A percentile compares a stretch with the other conserved stretches of the same genome.
These are phyloP conservation scores for Notiomystis cincta DNA, from an alignment of 2,113 vertebrate genomes.

Conservation along the genomic window DNA sequence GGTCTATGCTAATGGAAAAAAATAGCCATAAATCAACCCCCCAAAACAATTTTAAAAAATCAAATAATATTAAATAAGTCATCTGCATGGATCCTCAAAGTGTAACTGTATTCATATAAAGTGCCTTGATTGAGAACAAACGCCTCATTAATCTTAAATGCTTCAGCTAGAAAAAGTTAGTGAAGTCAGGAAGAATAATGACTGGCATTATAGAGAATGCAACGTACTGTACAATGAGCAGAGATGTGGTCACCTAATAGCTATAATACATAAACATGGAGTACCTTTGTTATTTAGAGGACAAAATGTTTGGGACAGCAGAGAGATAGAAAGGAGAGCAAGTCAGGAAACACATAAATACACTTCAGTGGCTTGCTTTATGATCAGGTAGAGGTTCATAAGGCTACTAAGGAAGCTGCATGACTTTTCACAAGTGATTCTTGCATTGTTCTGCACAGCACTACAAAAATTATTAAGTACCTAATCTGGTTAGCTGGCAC, in stretches of 20 bases:
- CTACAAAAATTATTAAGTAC: neutral
- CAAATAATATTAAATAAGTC: slow-evolving; percentile 11
- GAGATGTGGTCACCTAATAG: neutral
- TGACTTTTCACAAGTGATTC: neutral
- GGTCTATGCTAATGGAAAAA: neutral
- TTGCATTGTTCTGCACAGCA: neutral
- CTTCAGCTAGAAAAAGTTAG: slow-evolving; percentile 39
- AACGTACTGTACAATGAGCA: neutral
- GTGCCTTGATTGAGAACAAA: slow-evolving; percentile 68
- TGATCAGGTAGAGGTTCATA: neutral
- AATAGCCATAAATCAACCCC: neutral
- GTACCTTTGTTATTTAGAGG: neutral
- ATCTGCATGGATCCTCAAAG: slow-evolving; percentile 37
- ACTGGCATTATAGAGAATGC: slow-evolving; percentile 47
- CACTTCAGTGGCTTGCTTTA: neutral
- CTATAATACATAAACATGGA: neutral
- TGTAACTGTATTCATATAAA: slow-evolving; percentile 56
- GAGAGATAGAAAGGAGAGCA: neutral
- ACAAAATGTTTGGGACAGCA: neutral
- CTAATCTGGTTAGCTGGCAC: neutral
- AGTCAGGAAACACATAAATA: neutral
- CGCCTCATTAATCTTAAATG: slow-evolving; percentile 67
- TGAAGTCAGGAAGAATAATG: slow-evolving; percentile 71
- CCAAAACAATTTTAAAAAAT: neutral
- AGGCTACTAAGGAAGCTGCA: neutral